phyloP scores from a whole-genome alignment of 2,888 invertebrate species.

The Gisinianus flammeolus region DNA sequence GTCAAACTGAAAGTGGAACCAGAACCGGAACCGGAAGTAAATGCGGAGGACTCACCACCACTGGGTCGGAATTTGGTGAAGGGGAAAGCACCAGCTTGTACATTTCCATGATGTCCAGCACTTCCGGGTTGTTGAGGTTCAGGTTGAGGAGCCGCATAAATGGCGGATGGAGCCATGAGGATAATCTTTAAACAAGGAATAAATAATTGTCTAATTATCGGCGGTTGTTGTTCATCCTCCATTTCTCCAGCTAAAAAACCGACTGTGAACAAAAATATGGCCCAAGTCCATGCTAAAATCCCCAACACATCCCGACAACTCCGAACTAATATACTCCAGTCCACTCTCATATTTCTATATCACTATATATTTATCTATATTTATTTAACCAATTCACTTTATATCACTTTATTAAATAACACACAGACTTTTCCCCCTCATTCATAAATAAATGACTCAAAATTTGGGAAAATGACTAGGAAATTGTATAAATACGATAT shows the following conservation, averaged over 20 bases:
- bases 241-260: constrained; percentile 4
- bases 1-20: too few species aligned
- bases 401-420: too few species aligned
- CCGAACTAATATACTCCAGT: constrained; percentile 14
- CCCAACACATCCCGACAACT: constrained; percentile 16
- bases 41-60: neutral
- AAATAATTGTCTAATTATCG: constrained; percentile 20
- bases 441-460: too few species aligned
- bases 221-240: constrained; percentile 12
- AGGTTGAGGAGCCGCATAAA: neutral
- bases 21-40: neutral
- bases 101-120: constrained; percentile 25
- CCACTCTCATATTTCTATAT: constrained; percentile 5
- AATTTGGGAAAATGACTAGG: too few species aligned
- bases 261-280: constrained; percentile 11
- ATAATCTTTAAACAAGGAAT: constrained; percentile 30
- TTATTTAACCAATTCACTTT: too few species aligned
- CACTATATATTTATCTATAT: too few species aligned
- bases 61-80: neutral
- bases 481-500: too few species aligned
- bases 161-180: constrained; percentile 15
- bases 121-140: neutral
- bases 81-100: constrained; percentile 27
- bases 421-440: too few species aligned
- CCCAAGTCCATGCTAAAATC: constrained; percentile 32